Conservation (phyloP, 1,140 invertebrate species). For the Drosophila melanica region DNA sequence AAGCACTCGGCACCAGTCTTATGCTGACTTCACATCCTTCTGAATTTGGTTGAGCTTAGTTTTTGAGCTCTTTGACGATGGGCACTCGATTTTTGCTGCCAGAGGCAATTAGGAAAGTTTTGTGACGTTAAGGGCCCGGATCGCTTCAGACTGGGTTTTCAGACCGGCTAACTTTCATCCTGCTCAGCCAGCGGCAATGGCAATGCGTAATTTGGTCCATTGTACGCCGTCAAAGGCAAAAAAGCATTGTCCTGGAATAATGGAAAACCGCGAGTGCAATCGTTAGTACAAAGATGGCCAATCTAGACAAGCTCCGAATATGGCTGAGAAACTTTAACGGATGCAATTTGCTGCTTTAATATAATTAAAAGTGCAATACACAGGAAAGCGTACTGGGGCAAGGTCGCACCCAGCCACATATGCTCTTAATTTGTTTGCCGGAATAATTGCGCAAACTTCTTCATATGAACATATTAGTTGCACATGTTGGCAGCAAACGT, state of each 20-base stretch:
- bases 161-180: background rate
- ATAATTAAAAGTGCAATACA: constrained; percentile 42
- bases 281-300: constrained; percentile 8
- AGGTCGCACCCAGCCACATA: constrained; percentile 27
- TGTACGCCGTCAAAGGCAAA: constrained; percentile 26
- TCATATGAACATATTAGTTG: constrained; percentile 40
- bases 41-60: constrained; percentile 16
- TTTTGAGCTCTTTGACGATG: constrained; percentile 41
- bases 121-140: constrained; percentile 24
- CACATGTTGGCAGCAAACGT: constrained; percentile 40
- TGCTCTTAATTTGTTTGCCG: constrained; percentile 54
- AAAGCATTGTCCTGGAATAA: constrained; percentile 21
- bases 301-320: constrained; percentile 16
- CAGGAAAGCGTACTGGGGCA: constrained; percentile 5
- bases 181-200: background rate
- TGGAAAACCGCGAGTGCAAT: constrained; percentile 29
- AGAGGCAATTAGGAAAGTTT: constrained; percentile 51
- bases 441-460: constrained; percentile 54
- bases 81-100: constrained; percentile 40
- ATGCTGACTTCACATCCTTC: constrained; percentile 12
- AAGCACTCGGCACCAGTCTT: constrained; percentile 3
- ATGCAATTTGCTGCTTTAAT: constrained; percentile 41
- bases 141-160: constrained; percentile 16
- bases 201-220: constrained; percentile 30
- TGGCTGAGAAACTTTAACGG: constrained; percentile 22